A percentile compares a stretch with the other conserved stretches of the same genome.
phyloP scores from a whole-genome alignment of 2,888 invertebrate species.

The Lampropteryx suffumata region DNA sequence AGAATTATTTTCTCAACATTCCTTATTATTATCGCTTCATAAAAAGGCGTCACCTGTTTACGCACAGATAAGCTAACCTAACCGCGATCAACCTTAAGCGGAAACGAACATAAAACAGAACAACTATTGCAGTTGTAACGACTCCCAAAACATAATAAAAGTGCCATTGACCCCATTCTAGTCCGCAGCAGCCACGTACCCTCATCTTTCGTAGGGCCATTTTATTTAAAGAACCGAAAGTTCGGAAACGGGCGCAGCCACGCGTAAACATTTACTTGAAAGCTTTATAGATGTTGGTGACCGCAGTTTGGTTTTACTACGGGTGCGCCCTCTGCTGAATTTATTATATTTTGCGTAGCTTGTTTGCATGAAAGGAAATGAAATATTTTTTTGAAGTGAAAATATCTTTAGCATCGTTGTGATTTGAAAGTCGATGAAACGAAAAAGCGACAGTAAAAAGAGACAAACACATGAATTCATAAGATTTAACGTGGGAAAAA shows the following conservation, averaged over 20 bases:
- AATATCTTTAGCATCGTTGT: no score
- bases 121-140: conserved; percentile 25
- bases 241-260: conserved; percentile 58
- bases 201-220: conserved; percentile 55
- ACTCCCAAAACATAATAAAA: conserved; percentile 28
- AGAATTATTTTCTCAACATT: no score
- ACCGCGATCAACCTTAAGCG: conserved; percentile 20
- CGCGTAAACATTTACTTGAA: conserved; percentile 75
- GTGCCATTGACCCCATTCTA: conserved; percentile 42
- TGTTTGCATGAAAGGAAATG: conserved; percentile 35
- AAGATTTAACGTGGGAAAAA: no score
- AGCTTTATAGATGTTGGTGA: conserved; percentile 76
- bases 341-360: conserved; percentile 39
- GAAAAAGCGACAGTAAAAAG: no score
- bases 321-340: conserved; percentile 41
- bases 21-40: no score
- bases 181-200: conserved; percentile 40
- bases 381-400: no score
- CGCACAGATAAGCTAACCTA: neutral
- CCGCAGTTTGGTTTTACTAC: conserved; percentile 63
- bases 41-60: neutral
- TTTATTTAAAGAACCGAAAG: conserved; percentile 71
- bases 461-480: no score
- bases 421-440: no score
- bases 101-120: conserved; percentile 27